A percentile compares a stretch with the other conserved stretches of the same genome.
phyloP scores from a whole-genome alignment of 1,140 invertebrate species.

The Zaprionus kolodkinae region DNA sequence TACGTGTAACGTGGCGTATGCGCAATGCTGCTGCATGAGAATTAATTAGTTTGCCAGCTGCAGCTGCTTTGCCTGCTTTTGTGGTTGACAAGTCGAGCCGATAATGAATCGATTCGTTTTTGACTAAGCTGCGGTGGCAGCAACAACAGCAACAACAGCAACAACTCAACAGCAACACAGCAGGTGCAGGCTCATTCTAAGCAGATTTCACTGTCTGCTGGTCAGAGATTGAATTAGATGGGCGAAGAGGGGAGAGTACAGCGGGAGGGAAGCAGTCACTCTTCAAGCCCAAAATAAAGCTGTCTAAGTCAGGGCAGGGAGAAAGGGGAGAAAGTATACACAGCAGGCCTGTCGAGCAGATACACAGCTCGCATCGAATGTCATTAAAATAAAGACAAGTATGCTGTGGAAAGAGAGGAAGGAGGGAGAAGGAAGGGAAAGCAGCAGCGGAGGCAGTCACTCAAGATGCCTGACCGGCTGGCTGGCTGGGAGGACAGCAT shows the following conservation, averaged over 20 bases:
- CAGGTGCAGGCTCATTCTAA: slow-evolving; percentile 44
- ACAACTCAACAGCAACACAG: slow-evolving; percentile 17
- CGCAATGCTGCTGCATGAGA: slow-evolving; percentile 64
- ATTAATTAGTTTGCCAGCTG: slow-evolving; percentile 69
- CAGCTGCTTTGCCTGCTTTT: slow-evolving; percentile 15
- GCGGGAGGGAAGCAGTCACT: not conserved
- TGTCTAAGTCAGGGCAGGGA: slow-evolving; percentile 41
- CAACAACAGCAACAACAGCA: not conserved
- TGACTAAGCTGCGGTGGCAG: not conserved
- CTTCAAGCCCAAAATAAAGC: not conserved
- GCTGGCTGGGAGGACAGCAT: slow-evolving; percentile 41
- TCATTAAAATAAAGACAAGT: slow-evolving; percentile 70
- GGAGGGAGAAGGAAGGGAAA: not conserved
- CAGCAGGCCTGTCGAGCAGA: slow-evolving; percentile 48
- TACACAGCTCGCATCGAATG: slow-evolving; percentile 68
- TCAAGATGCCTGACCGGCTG: slow-evolving; percentile 10
- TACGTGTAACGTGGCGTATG: slow-evolving; percentile 69
- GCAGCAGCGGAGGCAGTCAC: not conserved
- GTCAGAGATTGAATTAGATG: slow-evolving; percentile 40
- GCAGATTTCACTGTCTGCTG: slow-evolving; percentile 69
- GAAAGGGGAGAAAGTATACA: slow-evolving; percentile 16
- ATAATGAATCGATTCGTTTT: slow-evolving; percentile 53
- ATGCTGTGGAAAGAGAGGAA: not conserved
- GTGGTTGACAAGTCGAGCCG: slow-evolving; percentile 50
- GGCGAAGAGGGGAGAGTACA: not conserved